Conservation (phyloP, 1,140 invertebrate species). For the Megalopta genalis region DNA sequence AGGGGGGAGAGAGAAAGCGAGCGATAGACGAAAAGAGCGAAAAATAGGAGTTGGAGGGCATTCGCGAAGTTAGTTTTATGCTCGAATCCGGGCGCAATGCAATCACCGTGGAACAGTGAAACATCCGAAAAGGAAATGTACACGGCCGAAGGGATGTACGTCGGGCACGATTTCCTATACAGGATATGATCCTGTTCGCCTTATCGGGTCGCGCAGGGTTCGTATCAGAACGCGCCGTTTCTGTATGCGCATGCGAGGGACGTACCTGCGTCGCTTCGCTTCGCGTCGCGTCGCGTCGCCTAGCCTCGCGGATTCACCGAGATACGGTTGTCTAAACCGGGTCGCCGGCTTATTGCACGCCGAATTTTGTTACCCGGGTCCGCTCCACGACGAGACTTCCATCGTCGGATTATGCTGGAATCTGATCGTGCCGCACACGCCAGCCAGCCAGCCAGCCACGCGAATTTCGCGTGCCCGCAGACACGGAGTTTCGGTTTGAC, state of each 20-base stretch:
- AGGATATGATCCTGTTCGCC: conserved; percentile 47
- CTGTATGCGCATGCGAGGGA: not conserved
- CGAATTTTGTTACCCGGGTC: conserved; percentile 8
- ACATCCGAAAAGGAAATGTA: conserved; percentile 47
- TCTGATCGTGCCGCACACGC: conserved; percentile 5
- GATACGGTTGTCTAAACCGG: conserved; percentile 26
- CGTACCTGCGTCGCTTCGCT: too few species aligned
- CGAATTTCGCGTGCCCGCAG: not conserved
- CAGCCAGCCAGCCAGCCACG: too few species aligned
- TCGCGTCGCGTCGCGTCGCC: too few species aligned
- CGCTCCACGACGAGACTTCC: not conserved
- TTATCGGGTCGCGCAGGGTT: conserved; percentile 29
- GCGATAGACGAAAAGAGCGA: not conserved
- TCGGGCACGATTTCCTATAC: conserved; percentile 43
- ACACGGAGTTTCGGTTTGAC: not conserved
- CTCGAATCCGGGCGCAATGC: conserved; percentile 41
- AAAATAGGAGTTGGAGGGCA: too few species aligned
- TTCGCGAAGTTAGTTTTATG: conserved; percentile 57
- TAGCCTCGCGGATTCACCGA: too few species aligned
- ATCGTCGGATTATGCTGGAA: not conserved
- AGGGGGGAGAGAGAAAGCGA: not conserved
- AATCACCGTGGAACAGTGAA: conserved; percentile 56
- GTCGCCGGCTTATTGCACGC: not conserved
- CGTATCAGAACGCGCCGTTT: conserved; percentile 21
- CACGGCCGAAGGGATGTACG: conserved; percentile 3